Conservation (phyloP, 2,113 vertebrate species). For the Ictalurus furcatus region DNA sequence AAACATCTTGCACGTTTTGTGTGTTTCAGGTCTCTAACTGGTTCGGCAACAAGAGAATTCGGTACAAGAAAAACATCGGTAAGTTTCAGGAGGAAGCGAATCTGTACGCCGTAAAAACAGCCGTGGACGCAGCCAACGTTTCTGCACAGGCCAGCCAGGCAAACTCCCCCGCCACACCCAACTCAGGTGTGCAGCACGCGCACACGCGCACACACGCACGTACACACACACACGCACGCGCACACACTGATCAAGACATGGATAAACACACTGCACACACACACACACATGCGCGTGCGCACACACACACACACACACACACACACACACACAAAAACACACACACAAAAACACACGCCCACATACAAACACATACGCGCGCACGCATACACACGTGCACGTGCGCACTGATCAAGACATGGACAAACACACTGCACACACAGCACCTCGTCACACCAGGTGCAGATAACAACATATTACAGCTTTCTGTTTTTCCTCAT, state of each 20-base stretch:
- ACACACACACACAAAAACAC: no score
- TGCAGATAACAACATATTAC: not conserved
- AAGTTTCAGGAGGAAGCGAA: constrained; percentile 90
- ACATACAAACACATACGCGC: not conserved
- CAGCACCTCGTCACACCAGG: not conserved
- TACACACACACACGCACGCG: not conserved
- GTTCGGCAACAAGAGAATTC: constrained; percentile 92
- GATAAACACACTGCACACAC: not conserved
- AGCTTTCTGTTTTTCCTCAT: not conserved
- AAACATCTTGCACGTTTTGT: not conserved
- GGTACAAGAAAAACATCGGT: constrained; percentile 90
- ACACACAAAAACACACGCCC: no score
- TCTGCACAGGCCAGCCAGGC: constrained; percentile 81
- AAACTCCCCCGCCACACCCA: constrained; percentile 81
- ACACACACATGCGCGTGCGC: not conserved
- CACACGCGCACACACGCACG: not conserved
- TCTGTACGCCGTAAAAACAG: constrained; percentile 84
- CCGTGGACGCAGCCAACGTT: constrained; percentile 78
- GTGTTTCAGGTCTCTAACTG: constrained; percentile 85
- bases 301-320: no score
- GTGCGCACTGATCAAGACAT: not conserved
- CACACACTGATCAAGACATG: not conserved
- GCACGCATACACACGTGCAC: not conserved
- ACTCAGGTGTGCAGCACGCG: constrained; percentile 72
- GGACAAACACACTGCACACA: not conserved